phyloP scores from a whole-genome alignment of 2,113 vertebrate species.

The Callipepla californica region DNA sequence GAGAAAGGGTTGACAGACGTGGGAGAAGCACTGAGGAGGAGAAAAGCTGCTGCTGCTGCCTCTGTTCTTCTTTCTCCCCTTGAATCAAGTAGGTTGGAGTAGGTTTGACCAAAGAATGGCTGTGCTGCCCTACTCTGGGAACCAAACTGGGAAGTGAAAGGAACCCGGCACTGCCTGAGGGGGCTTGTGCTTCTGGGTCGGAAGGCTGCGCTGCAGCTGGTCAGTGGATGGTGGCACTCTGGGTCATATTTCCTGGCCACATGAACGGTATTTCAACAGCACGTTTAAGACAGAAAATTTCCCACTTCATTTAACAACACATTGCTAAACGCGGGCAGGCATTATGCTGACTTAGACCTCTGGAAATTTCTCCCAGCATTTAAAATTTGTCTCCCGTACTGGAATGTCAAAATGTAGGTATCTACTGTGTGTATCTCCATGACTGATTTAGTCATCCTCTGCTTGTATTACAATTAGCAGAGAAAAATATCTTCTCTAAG shows the following conservation, averaged over 20 bases:
- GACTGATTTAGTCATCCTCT: neutral
- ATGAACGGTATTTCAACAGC: neutral
- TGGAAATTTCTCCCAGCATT: neutral
- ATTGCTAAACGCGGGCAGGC: neutral
- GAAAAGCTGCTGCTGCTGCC: neutral
- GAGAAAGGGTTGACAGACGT: fast-evolving
- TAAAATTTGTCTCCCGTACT: neutral
- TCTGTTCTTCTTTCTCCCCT: neutral
- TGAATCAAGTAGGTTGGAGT: neutral
- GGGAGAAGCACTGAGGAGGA: neutral
- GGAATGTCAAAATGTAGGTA: neutral
- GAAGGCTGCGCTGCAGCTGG: neutral
- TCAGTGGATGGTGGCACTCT: neutral
- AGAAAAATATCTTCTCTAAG: neutral
- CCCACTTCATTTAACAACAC: neutral
- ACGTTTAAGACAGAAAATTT: neutral
- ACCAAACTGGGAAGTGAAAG: neutral
- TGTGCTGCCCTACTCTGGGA: neutral
- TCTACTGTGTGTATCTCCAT: fast-evolving
- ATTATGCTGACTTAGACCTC: neutral
- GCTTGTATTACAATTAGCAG: neutral
- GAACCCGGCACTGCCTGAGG: fast-evolving
- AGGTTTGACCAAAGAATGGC: neutral
- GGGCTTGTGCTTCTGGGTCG: neutral
- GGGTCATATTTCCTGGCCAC: neutral